Base-by-base conservation (phyloP, 2,888 invertebrate species). In the Trisateles emortualis region DNA sequence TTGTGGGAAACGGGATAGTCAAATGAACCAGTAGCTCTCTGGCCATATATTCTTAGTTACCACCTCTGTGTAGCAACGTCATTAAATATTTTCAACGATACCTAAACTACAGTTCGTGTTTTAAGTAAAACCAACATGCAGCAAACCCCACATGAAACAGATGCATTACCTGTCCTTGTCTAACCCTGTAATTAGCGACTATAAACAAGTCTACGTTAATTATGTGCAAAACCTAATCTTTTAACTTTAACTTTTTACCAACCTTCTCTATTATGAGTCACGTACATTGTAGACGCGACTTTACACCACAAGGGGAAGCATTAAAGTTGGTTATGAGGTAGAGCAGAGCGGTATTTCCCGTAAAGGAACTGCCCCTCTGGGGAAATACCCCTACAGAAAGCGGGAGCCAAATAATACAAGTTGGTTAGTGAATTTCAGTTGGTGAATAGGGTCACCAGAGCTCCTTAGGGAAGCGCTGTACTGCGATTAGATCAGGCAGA, bases 161-260 rank as follows among this genome's bases (percentile, higher is more conserved):
- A 56, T 63, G 52, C 42, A 62, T 35, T 24, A 30, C 36, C 19
- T 49, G 45, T 35, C 46, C 59, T 56, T 63, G 54, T 49, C 44
- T 50, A 41, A 14, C 29, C 9, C 45, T 33, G 24, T 56, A 66
- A 66, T 66, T 59, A 66, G 56, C 61, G 46, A 36, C 53, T 49
- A 56, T 66, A 66, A 59, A 66, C 56, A 66, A 66, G 19, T 19
- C 39, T 17, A 22, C 22, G 13, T 39, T 39, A 39, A 19, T 39
- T 39, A 19, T 39, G 22, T 39, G 11, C 22, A 22, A 4, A 4
- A 39, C 8, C 1, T 22, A 22, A 22, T 39, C 22, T 39, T 39
- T 39, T 33, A 22, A 11, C 13, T 39, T 39, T 33, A 22, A 11
- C 13, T 39, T 39, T 33, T 8, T 6, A 14, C 22, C 22, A 19